Conservation (phyloP, 2,888 invertebrate genomes). For the Lithosia quadra region DNA sequence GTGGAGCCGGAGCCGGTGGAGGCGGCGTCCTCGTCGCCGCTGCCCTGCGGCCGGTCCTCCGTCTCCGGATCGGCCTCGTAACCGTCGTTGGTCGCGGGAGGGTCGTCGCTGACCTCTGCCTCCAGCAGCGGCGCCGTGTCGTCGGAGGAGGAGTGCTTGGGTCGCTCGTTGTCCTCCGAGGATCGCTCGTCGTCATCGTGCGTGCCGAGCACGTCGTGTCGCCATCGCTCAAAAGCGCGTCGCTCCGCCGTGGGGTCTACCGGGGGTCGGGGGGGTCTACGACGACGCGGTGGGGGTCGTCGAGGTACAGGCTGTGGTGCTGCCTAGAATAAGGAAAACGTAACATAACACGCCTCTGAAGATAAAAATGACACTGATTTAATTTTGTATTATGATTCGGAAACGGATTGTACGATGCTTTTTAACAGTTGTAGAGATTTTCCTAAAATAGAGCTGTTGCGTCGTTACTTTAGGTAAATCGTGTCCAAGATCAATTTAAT, state of each 20-base stretch:
- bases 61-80: conserved; percentile 54
- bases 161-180: conserved; percentile 62
- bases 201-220: conserved; percentile 66
- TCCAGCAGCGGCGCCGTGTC: conserved; percentile 21
- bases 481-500: too few relatives aligned
- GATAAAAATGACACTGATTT: background rate
- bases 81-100: conserved; percentile 35
- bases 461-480: too few relatives aligned
- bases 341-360: background rate
- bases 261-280: conserved; percentile 47
- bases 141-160: conserved; percentile 32
- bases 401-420: too few relatives aligned
- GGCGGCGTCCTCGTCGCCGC: conserved; percentile 57
- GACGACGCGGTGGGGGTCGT: conserved; percentile 54
- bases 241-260: conserved; percentile 68
- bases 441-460: too few relatives aligned
- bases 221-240: conserved; percentile 77
- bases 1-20: conserved; percentile 60
- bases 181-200: conserved; percentile 64
- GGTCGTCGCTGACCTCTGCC: conserved; percentile 36
- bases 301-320: conserved; percentile 31
- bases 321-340: conserved; percentile 11
- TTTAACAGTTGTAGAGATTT: too few relatives aligned
- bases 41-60: conserved; percentile 50
- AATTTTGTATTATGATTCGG: too few relatives aligned